phyloP scores from a whole-genome alignment of 2,888 invertebrate species.

The Panzeria rudis region DNA sequence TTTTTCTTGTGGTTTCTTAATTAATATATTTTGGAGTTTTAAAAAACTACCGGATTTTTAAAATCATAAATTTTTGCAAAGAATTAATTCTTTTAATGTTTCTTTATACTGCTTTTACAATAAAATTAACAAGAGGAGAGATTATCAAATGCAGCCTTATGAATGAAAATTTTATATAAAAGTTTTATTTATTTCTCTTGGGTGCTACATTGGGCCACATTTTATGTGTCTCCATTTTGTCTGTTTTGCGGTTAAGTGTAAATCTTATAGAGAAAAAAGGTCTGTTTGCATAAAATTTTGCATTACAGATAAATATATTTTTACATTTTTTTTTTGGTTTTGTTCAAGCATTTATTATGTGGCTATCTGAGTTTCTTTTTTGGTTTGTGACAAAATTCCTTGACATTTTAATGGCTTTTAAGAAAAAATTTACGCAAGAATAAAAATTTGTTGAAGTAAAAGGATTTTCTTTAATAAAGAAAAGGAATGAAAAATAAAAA shows the following conservation, averaged over 20 bases:
- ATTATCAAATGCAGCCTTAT: conserved; percentile 44
- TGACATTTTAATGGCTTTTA: too few species aligned
- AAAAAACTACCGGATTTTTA: not conserved
- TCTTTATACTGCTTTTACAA: not conserved
- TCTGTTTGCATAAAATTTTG: not conserved
- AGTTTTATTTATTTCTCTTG: conserved; percentile 14
- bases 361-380: too few species aligned
- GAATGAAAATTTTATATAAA: conserved; percentile 50
- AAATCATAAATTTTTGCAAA: not conserved
- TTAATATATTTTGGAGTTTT: not conserved
- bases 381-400: too few species aligned
- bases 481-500: too few species aligned
- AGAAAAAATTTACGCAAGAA: too few species aligned
- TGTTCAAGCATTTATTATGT: not conserved
- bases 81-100: conserved; percentile 21
- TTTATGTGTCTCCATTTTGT: conserved; percentile 48
- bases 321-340: not conserved
- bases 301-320: not conserved
- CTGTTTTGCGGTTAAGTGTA: conserved; percentile 53
- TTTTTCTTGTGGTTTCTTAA: not conserved
- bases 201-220: not conserved
- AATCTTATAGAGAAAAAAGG: conserved; percentile 8
- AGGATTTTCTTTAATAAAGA: too few species aligned
- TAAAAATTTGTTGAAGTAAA: too few species aligned
- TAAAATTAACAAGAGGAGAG: not conserved